Evolutionary conservation across 2,888 invertebrate genomes (phyloP).

Genomic region (Polia nebulosa): DNA sequence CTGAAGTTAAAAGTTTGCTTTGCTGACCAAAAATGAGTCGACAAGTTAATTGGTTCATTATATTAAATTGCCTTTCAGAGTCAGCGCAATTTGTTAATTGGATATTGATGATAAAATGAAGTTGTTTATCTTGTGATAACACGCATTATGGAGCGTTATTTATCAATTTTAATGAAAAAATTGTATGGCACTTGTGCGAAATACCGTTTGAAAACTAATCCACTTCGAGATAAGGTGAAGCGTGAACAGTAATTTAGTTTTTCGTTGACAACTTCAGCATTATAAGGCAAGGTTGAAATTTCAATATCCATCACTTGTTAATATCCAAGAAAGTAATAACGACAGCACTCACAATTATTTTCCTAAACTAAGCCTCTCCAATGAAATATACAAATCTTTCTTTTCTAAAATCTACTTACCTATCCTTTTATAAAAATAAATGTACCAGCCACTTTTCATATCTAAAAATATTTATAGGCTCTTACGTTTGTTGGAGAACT

Average conservation of each 20-base stretch:
- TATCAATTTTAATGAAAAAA: slow-evolving; percentile 8
- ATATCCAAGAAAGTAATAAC: too few species aligned
- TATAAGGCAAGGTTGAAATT: too few species aligned
- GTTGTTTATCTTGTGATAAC: slow-evolving; percentile 17
- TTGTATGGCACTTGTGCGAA: background rate
- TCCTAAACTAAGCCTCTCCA: background rate
- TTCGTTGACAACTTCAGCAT: too few species aligned
- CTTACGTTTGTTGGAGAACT: slow-evolving; percentile 15
- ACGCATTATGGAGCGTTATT: background rate
- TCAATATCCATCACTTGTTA: too few species aligned
- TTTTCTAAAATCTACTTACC: background rate
- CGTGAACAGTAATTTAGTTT: too few species aligned
- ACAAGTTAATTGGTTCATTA: slow-evolving; percentile 39
- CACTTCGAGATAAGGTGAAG: background rate
- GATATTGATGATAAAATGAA: slow-evolving; percentile 27
- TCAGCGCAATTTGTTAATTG: slow-evolving; percentile 35
- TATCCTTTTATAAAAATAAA: background rate
- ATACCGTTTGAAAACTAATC: background rate
- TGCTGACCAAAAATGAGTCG: slow-evolving; percentile 20
- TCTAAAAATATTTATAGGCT: background rate
- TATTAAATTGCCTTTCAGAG: slow-evolving; percentile 21
- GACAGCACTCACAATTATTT: background rate
- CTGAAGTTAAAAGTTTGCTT: slow-evolving; percentile 17
- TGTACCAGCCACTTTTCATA: background rate
- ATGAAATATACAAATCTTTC: background rate